These are phyloP conservation scores for Ivindomyrus marchei DNA, from an alignment of 2,113 vertebrate genomes.

Conservation along the genomic window DNA sequence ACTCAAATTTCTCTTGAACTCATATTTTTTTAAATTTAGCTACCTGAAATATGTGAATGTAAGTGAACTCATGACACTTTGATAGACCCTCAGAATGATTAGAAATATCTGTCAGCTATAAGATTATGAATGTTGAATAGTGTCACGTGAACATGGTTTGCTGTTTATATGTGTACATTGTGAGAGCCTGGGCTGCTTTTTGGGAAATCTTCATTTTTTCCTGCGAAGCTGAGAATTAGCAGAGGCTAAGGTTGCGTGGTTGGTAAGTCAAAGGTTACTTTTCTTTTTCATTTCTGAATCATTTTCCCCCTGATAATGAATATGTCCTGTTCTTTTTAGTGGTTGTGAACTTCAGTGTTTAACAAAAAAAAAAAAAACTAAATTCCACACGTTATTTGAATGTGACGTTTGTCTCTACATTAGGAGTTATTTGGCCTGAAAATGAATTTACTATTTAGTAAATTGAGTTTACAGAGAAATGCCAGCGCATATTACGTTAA, in stretches of 20 bases:
- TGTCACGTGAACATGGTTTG: not conserved
- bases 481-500: not conserved
- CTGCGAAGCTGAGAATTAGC: not conserved
- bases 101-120: not conserved
- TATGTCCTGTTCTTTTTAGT: not conserved
- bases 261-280: not conserved
- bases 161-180: constrained; percentile 35
- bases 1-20: not conserved
- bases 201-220: not conserved
- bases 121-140: not conserved
- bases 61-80: not conserved
- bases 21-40: not conserved
- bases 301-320: not conserved
- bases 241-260: not conserved
- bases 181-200: not conserved
- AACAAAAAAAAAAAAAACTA: too few species aligned
- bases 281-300: not conserved
- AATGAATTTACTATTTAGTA: not conserved
- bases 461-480: not conserved
- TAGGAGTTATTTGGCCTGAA: not conserved
- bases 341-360: not conserved
- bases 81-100: not conserved
- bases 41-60: not conserved
- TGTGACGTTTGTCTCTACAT: not conserved
- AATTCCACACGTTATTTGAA: not conserved